These are phyloP conservation scores for Melanotaenia trifasciata DNA, from an alignment of 2,797 vertebrate genomes.

Conservation along the genomic window DNA sequence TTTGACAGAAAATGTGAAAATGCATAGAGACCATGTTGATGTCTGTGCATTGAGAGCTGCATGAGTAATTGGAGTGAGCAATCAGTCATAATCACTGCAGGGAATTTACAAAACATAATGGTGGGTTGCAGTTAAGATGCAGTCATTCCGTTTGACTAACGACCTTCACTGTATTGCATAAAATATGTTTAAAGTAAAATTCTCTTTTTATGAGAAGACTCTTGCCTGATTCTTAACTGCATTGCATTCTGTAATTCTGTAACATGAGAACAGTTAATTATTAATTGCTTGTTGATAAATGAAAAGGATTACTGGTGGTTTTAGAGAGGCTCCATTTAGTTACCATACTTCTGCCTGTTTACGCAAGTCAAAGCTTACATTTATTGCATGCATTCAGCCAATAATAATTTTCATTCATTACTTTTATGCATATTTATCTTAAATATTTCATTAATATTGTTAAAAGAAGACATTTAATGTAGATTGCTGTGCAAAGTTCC, in stretches of 20 bases:
- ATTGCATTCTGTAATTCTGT: neutral
- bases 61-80: conserved; percentile 4
- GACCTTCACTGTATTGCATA: conserved; percentile 1
- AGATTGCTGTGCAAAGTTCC: conserved; percentile 33
- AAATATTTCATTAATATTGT: neutral
- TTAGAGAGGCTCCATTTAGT: conserved; percentile 23
- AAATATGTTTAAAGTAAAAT: neutral
- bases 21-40: neutral
- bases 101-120: conserved; percentile 16
- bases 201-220: neutral
- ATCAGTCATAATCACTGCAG: conserved; percentile 3
- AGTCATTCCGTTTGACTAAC: conserved; percentile 4
- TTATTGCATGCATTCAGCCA: neutral
- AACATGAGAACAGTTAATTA: neutral
- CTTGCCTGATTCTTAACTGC: neutral
- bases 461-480: neutral
- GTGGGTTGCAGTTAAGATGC: neutral
- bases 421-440: conserved; percentile 5
- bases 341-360: neutral
- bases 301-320: conserved; percentile 45
- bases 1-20: conserved; percentile 18
- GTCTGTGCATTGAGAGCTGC: neutral
- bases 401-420: conserved; percentile 3
- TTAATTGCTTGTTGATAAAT: conserved; percentile 6
- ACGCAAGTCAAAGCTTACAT: neutral